Percentiles rank a stretch among this genome's conserved stretches.
Evolutionary conservation across 1,140 invertebrate species (phyloP).

Genomic region (Caenorhabditis latens): DNA sequence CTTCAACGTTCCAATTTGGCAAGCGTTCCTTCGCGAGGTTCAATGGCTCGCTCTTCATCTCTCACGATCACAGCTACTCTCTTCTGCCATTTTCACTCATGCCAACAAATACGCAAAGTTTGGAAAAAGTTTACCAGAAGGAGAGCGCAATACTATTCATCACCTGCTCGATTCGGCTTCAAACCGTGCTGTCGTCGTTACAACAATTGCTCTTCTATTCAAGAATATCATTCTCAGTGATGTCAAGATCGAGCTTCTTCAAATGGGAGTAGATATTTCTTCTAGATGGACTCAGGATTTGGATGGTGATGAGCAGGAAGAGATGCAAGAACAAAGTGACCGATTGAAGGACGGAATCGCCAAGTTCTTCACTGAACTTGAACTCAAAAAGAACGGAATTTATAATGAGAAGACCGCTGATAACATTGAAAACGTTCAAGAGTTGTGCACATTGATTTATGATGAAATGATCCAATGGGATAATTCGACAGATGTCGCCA

Average conservation of each 20-base stretch:
- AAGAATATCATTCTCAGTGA: conserved; percentile 42
- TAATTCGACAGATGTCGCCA: conserved; percentile 14
- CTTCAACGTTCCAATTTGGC: conserved; percentile 44
- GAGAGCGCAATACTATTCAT: background rate
- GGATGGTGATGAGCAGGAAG: background rate
- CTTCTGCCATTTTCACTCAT: conserved; percentile 31
- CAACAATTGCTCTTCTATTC: conserved; percentile 33
- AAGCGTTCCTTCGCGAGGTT: conserved; percentile 24
- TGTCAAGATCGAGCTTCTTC: conserved; percentile 32
- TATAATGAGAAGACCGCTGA: conserved; percentile 31
- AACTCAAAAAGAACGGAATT: conserved; percentile 39
- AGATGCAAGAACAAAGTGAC: conserved; percentile 32
- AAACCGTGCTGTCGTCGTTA: background rate
- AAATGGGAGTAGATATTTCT: conserved; percentile 42
- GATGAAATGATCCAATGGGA: conserved; percentile 42
- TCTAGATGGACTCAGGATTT: background rate
- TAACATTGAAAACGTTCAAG: conserved; percentile 34
- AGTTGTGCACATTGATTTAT: conserved; percentile 21
- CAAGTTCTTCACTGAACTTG: conserved; percentile 35
- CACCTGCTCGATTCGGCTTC: background rate
- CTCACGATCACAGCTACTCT: conserved; percentile 13
- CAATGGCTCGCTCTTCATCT: background rate
- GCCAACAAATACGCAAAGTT: conserved; percentile 35
- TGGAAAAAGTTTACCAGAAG: conserved; percentile 23
- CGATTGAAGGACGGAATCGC: conserved; percentile 25